Evolutionary conservation across 2,113 vertebrate genomes (phyloP), one percentile per base, ranked within the genome.

Genomic region (Melanocharis versteri): DNA sequence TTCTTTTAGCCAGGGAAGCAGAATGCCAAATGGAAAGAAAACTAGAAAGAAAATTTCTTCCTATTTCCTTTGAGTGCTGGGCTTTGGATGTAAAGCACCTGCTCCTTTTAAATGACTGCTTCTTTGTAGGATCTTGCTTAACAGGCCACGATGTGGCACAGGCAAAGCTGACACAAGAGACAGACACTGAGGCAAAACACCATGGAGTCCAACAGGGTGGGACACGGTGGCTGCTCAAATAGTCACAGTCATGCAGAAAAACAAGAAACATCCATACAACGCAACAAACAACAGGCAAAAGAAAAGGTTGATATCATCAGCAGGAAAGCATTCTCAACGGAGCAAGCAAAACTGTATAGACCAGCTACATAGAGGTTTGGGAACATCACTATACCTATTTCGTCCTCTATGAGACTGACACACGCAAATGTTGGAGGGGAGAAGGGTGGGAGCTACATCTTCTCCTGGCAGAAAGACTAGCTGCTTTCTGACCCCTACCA

Each of bases 281-380:
- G 95, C 97, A 97, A 98, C 97, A 95, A 96, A 98, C 94, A 96
- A 98, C 93, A 93, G 97, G 97, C 97, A 97, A 98, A 98, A 98
- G 95, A 98, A 98, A 98, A 97, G 94, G 96, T 97, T 96, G 95
- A 96, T 94, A 96, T 95, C 89, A 97, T 97, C 97, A 98, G 97
- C 97, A 97, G 97, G 96, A 97, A 93, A 97, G 97, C 97, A 97
- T 97, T 97, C 96, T 95, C 96, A 95, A 90, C 87, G 89, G 93
- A 96, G 90, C 95, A 96, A 97, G 95, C 97, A 97, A 97, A 97
- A 97, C 95, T 97, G 95, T 97, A 97, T 94, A 98, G 95, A 98
- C 92, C 97, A 98, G 97, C 96, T 97, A 97, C 96, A 95, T 87
- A 96, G 82, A 96, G 90, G 90, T 94, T 91, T 96, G 82, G 81